phyloP scores from a whole-genome alignment of 2,797 vertebrate species.

The Rhabdophis nuchalis region DNA sequence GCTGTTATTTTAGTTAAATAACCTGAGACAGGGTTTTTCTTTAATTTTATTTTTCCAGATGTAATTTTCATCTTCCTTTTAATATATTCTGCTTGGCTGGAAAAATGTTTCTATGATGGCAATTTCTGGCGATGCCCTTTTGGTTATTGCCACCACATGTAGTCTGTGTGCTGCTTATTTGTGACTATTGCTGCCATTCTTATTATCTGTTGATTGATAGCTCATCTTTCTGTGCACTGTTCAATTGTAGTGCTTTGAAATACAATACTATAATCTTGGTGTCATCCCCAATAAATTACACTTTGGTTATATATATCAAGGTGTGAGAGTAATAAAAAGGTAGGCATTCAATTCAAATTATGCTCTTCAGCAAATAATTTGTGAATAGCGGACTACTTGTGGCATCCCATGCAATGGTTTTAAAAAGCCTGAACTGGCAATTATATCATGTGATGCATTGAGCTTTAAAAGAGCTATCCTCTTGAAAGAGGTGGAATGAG shows the following conservation, averaged over 20 bases:
- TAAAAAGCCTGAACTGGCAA: not conserved
- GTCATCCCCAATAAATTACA: not conserved
- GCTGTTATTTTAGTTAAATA: not conserved
- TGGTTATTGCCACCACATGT: not conserved
- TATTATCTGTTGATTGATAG: not conserved
- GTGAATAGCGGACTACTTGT: not conserved
- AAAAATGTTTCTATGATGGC: not conserved
- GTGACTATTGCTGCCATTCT: not conserved
- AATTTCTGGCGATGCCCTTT: not conserved
- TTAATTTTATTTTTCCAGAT: not conserved
- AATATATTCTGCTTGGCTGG: not conserved
- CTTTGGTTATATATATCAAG: not conserved
- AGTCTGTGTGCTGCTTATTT: not conserved
- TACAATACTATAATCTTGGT: not conserved
- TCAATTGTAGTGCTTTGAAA: not conserved
- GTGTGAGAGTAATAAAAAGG: not conserved
- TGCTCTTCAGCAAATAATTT: not conserved
- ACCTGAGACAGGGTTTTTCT: not conserved
- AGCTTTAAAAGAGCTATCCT: accelerated
- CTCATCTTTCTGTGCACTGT: not conserved
- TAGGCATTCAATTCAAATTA: not conserved
- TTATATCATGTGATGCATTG: slow-evolving; percentile 26
- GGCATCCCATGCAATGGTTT: not conserved
- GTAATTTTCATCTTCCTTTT: not conserved
- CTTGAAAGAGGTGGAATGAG: accelerated